Evolutionary conservation across 2,797 vertebrate genomes (phyloP), one percentile per base, ranked within the genome.

Genomic region (Crocidura indochinensis): DNA sequence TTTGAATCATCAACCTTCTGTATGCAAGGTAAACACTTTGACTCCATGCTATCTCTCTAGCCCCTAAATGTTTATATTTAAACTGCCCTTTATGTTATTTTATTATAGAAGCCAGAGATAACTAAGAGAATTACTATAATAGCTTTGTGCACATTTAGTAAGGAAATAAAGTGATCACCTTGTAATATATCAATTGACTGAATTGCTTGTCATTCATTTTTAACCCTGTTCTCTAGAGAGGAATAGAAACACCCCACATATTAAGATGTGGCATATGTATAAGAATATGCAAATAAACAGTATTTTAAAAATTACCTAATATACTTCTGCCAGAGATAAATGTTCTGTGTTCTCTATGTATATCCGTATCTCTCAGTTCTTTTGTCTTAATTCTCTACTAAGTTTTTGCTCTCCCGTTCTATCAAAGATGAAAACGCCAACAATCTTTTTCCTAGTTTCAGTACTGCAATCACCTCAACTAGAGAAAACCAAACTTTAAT

Each of bases 161-260:
- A 67, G 53, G 62, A 87, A 89, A 89, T 73, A 90, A 65, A 76
- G 2, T 83, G 2, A 24, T 7, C 81, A 81, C 29, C 71, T 81
- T 88, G 67, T 7, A 87, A 26, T 74, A 14, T 74, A 46, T n/a
- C 27, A 62, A 24, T 64, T 79, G 91, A 76, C 27, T 90, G 27
- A 89, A 81, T 79, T 88, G n/a, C 22, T 75, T 89, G 12, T 75
- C 6, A 75, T 75, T 91, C 46, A 68, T 90, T 92, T 79, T 84
- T 64, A 93, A 90, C 1, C 11, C 26, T 80, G 6, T 75, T 75
- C 46, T 87, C 29, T 53, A 22, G 69, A 86, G n/a, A 69, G 46
- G 47, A 10, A 89, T 17, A 82, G 9, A 90, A 19, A 44, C 15
- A 92, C 10, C 38, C 38, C 84, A 87, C 77, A 72, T 87, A 84